Base-by-base conservation (phyloP, 2,888 invertebrate genomes). In the Chrysolina haemoptera region DNA sequence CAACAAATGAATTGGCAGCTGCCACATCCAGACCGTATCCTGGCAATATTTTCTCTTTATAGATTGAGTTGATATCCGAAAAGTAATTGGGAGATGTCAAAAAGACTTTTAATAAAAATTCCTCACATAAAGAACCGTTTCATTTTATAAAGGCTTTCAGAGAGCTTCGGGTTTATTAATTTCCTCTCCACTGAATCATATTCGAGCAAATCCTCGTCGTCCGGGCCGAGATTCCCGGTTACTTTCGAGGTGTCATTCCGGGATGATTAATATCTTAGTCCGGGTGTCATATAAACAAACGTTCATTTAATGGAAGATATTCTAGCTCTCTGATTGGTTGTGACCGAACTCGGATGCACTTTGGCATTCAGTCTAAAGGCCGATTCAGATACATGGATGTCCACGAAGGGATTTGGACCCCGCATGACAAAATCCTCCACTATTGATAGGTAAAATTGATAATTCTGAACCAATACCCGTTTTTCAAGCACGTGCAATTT, bases 91-190 rank as follows among this genome's bases (percentile, higher is more conserved):
- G 59, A 27, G 35, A 35, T 16, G 59, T 59, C 59, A 35, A 59
- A 59, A 59, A 12, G 59, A 35, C 59, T 27, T 59, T 59, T 59
- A 59, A 59, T 59, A 27, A 59, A 59, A 59, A 59, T 59, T 59
- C 59, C n/a, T 59, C 59, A 59, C 59, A 59, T 59, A 59, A n/a
- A 59, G 59, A 35, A 59, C 12, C 59, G 59, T 27, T 59, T 59
- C 59, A 35, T 59, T 14, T 35, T 35, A 59, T 59, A 12, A 20
- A 53, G 14, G 48, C 48, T n/a, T 50, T 16, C 16, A 50, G n/a
- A 22, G 55, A 55, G 59, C 59, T 59, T 35, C 27, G n/a, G 14
- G 59, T 59, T 27, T 59, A 59, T 59, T 59, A 59, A 59, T 59
- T 59, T 59, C 35, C n/a, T 59, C 59, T 59, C 35, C 59, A 59